Evolutionary conservation across 2,888 invertebrate species (phyloP).

Genomic region (Hetaerina titia): DNA sequence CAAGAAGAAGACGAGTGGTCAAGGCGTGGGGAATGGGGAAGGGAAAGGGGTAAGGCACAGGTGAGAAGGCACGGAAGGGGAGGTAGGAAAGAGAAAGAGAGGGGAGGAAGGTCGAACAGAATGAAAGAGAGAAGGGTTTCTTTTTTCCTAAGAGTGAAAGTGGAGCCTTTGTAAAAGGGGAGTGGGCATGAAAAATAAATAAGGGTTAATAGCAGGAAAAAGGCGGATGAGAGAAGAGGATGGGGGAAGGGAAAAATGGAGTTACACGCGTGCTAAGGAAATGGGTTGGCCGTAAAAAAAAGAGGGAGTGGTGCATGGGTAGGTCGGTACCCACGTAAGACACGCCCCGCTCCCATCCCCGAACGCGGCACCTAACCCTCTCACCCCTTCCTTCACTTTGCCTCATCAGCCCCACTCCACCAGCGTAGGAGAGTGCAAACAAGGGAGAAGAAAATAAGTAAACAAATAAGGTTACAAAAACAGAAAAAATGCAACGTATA

Average conservation of each 20-base stretch:
- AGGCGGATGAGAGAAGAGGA: background rate
- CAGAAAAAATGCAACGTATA: background rate
- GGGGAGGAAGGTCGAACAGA: background rate
- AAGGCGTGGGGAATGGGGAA: background rate
- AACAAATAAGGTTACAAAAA: background rate
- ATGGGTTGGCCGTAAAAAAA: background rate
- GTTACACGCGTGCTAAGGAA: background rate
- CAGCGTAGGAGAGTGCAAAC: background rate
- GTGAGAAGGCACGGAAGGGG: background rate
- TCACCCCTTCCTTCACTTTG: background rate
- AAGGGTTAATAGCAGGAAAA: slow-evolving; percentile 17
- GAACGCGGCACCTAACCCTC: background rate
- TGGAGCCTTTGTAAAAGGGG: background rate
- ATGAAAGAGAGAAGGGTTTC: background rate
- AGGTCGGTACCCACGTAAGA: background rate
- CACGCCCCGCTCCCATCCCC: too few relatives aligned
- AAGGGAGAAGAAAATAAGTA: background rate
- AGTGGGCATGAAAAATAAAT: background rate
- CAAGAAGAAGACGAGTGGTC: background rate
- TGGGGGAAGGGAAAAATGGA: background rate
- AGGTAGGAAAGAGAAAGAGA: background rate
- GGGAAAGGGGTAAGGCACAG: too few relatives aligned
- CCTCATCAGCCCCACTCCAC: background rate
- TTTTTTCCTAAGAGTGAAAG: background rate
- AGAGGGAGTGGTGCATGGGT: background rate